Evolutionary conservation across 2,797 vertebrate species (phyloP), one percentile per base, ranked within the genome.

Genomic region (Heterohyrax brucei): DNA sequence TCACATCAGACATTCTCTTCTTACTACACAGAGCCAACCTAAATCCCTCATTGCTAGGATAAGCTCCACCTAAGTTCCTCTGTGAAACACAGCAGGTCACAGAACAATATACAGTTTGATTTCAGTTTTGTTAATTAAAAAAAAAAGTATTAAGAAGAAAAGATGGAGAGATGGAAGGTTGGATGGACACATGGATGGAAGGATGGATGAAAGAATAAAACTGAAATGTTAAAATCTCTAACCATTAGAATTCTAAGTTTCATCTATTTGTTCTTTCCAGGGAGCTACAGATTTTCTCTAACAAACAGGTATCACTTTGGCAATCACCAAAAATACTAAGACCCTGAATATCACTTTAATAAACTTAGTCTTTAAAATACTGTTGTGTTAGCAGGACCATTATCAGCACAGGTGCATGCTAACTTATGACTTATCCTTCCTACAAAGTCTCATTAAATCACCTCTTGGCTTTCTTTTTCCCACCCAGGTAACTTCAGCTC

Each of bases 1-100:
- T 91, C 79, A 87, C 59, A 90, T 53, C 2, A 70, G 70, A 89
- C 48, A 80, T 62, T 87, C 93, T 87, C 81, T 92, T 79, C 89
- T 75, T 85, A 81, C 26, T 84, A 70, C 75, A 61, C 53, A 85
- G 4, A 77, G 77, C 56, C 66, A 95, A 61, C 82, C 39, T 76
- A 93, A 96, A 94, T 44, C 18, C 46, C 59, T 87, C 89, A 76
- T 8, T 8, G 19, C n/a, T 66, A 48, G 39, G 46, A 91, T 66
- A 66, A 94, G 50, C 50, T 89, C 79, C 22, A 48, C 46, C 64
- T 59, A 77, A 86, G 90, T 24, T 79, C 28, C 64, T 62, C 7
- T 64, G 44, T 28, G 91, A 95, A 87, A 86, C 22, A 39, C 12
- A 89, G 30, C 26, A 48, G 78, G 56, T 30, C 28, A 64, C 6